phyloP scores from a whole-genome alignment of 2,113 vertebrate species.

The Baryphthengus martii region DNA sequence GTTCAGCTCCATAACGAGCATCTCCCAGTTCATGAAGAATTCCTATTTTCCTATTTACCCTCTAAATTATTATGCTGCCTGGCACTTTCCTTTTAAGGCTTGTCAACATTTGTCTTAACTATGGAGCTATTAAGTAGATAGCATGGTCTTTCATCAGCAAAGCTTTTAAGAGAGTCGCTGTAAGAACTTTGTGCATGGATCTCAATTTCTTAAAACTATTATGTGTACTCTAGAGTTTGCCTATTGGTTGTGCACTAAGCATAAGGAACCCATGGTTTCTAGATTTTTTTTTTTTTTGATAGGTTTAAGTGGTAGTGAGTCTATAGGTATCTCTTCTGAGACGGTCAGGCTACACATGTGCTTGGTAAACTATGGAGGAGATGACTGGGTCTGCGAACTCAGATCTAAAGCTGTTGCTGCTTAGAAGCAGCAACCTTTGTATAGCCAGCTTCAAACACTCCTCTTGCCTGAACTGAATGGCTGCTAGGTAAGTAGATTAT shows the following conservation, averaged over 20 bases:
- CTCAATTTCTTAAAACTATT: not conserved
- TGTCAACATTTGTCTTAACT: not conserved
- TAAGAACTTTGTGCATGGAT: not conserved
- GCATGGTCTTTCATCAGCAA: not conserved
- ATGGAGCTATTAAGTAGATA: not conserved
- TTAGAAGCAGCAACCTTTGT: not conserved
- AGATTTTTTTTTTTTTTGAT: not conserved
- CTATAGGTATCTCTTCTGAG: not conserved
- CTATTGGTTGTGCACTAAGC: not conserved
- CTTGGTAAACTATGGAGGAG: not conserved
- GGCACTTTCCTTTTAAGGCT: not conserved
- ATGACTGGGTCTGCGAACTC: not conserved
- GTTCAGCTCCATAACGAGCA: not conserved
- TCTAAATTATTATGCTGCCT: not conserved
- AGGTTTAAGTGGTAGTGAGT: not conserved
- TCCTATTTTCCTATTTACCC: not conserved
- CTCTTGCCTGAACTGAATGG: not conserved
- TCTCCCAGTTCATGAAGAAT: not conserved
- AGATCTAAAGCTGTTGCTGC: not conserved
- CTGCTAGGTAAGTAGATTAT: not conserved
- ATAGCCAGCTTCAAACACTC: not conserved
- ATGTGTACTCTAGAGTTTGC: not conserved
- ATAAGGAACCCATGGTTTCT: not conserved
- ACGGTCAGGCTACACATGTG: not conserved
- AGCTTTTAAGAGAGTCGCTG: not conserved